phyloP scores from a whole-genome alignment of 2,888 invertebrate genomes.

The Dendrolimus houi region DNA sequence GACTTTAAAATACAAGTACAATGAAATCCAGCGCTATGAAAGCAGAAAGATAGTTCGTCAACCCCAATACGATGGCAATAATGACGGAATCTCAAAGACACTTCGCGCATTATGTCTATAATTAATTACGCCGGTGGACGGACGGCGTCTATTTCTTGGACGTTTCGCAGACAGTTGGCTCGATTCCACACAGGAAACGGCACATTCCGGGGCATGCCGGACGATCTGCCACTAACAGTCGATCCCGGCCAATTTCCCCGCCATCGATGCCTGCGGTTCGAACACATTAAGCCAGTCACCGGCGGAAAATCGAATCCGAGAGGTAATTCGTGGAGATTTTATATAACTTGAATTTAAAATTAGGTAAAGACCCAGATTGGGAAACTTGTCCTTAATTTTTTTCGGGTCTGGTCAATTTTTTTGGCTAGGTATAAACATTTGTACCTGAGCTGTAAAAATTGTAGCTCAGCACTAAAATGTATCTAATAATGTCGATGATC shows the following conservation, averaged over 20 bases:
- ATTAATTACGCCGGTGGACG: neutral
- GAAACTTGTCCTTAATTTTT: too few relatives aligned
- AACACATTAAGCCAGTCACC: slow-evolving; percentile 8
- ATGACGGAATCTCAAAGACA: neutral
- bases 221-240: slow-evolving; percentile 2
- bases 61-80: neutral
- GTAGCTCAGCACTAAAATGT: too few relatives aligned
- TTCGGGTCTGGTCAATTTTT: too few relatives aligned
- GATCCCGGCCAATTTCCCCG: slow-evolving; percentile 12
- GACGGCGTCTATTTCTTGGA: slow-evolving; percentile 1
- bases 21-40: too few relatives aligned
- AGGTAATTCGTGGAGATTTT: neutral
- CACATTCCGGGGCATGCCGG: slow-evolving; percentile 15
- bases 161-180: slow-evolving; percentile 7
- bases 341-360: neutral
- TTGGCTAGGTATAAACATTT: too few relatives aligned
- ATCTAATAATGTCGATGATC: too few relatives aligned
- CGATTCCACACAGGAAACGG: slow-evolving; percentile 8
- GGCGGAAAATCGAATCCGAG: neutral
- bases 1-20: too few relatives aligned
- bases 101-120: neutral
- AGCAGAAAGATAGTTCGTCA: neutral
- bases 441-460: too few relatives aligned
- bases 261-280: slow-evolving; percentile 10
- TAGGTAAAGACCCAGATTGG: too few relatives aligned